Base-by-base conservation (phyloP, 2,888 invertebrate species). In the Tigriopus californicus region DNA sequence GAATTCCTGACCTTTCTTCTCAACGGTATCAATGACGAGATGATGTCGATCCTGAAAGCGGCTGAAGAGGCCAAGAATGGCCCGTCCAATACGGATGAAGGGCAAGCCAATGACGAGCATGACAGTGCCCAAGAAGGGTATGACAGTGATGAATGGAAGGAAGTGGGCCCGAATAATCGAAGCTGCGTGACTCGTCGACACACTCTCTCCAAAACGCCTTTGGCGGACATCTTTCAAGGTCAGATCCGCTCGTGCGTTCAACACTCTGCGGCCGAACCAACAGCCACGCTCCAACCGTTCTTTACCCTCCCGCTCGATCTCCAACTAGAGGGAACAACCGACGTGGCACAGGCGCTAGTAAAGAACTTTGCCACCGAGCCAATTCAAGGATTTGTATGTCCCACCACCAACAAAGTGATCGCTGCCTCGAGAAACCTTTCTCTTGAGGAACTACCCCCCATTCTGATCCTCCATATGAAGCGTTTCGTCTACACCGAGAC, bases 11-110 rank as follows among this genome's bases (percentile, higher is more conserved):
- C 90, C 8, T 89, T 86, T 70, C 77, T 95, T 62, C 77, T 97
- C 24, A 95, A 94, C 73, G 87, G 87, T 25, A 79, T 95, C 60
- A 92, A 94, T 69, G 95, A 95, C 71, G 95, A 97, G 75, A 92
- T 95, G 90, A 77, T 58, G 13, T 18, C 33, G 10, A 20, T 58
- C 22, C 22, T 58, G 24, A 58, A 49, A 13, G 41, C 60, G 56
- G 47, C 62, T 60, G 55, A 68, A 62, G 67, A 67, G 60, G 66
- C 66, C 57, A 54, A 61, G 18, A 62, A 61, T 51, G 33, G 33
- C 3, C 69, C 68, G 54, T 63, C 61, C 13, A 62, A 62, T 55
- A 63, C 63, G 41, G 62, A 63, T 8, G 59, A 62, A 40, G 62
- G 58, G 12, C 63, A 65, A 41, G 65, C 65, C 20, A 65, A 65